phyloP scores from a whole-genome alignment of 2,113 vertebrate genomes.

The Motacilla alba region DNA sequence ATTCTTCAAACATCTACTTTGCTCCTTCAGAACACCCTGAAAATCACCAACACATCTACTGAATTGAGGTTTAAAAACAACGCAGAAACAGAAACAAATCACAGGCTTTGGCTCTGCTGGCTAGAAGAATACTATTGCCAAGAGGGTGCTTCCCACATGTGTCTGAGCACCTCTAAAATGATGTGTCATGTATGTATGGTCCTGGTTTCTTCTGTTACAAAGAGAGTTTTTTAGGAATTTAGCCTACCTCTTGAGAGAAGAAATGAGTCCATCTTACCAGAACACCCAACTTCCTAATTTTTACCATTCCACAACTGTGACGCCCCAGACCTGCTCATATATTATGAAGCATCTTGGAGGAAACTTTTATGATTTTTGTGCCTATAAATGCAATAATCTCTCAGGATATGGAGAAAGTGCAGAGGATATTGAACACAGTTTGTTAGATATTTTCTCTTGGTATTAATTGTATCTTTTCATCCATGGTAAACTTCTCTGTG shows the following conservation, averaged over 20 bases:
- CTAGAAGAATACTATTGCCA: neutral
- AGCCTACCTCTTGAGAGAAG: neutral
- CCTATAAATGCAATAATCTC: neutral
- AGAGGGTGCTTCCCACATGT: neutral
- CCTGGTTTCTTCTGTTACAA: neutral
- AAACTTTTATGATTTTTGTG: slow-evolving; percentile 5
- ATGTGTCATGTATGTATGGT: neutral
- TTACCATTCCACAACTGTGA: slow-evolving; percentile 27
- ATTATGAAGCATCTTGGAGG: slow-evolving; percentile 34
- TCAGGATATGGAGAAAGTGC: neutral
- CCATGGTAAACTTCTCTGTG: neutral
- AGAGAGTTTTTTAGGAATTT: neutral
- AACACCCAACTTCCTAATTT: slow-evolving; percentile 11
- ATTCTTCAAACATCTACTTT: neutral
- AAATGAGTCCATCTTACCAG: neutral
- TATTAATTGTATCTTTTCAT: neutral
- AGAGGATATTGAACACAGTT: neutral
- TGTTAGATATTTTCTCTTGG: neutral
- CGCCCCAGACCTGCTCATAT: neutral
- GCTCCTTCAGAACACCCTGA: neutral
- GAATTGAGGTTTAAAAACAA: slow-evolving; percentile 7
- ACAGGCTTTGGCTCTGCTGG: neutral
- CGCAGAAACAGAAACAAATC: neutral
- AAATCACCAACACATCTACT: neutral
- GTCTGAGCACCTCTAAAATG: neutral